Base-by-base conservation (phyloP, 2,797 vertebrate species). In the Orestias chungarensis region DNA sequence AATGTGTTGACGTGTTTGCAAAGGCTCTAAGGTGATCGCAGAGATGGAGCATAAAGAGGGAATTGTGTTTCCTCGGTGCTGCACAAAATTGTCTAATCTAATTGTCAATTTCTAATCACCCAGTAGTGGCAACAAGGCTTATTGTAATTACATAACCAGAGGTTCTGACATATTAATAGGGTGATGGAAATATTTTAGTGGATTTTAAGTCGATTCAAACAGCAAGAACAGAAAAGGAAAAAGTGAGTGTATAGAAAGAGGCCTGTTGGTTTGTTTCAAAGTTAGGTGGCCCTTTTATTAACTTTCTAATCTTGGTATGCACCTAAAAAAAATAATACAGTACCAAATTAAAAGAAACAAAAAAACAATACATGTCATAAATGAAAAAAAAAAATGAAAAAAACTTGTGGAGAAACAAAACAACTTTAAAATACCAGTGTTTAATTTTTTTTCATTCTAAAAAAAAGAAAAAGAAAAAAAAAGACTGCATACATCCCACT, bases 21-120 rank as follows among this genome's bases (percentile, higher is more conserved):
- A 68, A 73, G 74, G 71, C 71, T 79, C 57, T 17, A 81, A 75
- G 83, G 83, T 87, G 84, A 82, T 85, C 84, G 81, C 87, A 79
- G 79, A 79, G 80, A 79, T 73, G 27, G 74, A 72, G 87, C 67
- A 94, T 93, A 94, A 94, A 94, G 92, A 89, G 80, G 85, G 92
- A 92, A 93, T 94, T 94, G 94, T 95, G 74, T 92, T 93, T 93
- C 88, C 87, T 92, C 92, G 92, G 75, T 61, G 86, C 89, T 85
- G 87, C 91, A 93, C 88, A 91, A 93, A 92, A 90, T 82, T 76
- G 90, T 90, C 91, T 90, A 91, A 90, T 90, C 91, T 90, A 91
- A 94, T 94, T 94, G 92, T 92, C 88, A 86, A 83, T 90, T 93
- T 89, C 86, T 90, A 93, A 93, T 94, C 91, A 93, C 84, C 91